Evolutionary conservation across 1,140 invertebrate genomes (phyloP).

Genomic region (Eumeta japonica): DNA sequence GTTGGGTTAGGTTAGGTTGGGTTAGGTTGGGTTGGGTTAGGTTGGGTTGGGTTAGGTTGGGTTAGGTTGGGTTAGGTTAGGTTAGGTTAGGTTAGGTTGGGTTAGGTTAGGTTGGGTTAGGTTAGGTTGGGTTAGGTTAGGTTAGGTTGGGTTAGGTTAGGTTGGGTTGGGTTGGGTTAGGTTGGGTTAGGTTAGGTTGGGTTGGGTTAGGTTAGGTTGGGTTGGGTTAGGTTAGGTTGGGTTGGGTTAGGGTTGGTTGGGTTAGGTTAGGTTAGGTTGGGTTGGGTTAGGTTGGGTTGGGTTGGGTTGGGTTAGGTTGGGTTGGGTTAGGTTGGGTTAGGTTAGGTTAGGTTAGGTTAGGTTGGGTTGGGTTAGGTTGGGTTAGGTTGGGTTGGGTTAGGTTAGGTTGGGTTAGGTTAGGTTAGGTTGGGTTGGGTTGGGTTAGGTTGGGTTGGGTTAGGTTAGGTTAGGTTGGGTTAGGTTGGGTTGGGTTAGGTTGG

Average conservation of each 20-base stretch:
- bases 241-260: slow-evolving; percentile 3
- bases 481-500: neutral
- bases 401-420: slow-evolving; percentile 1
- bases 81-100: slow-evolving; percentile 4
- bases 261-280: slow-evolving; percentile 5
- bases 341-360: neutral
- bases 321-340: slow-evolving; percentile 3
- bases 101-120: slow-evolving; percentile 3
- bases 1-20: slow-evolving; percentile 5
- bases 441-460: slow-evolving; percentile 1
- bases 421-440: slow-evolving; percentile 2
- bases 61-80: slow-evolving; percentile 1
- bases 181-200: slow-evolving; percentile 7
- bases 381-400: slow-evolving; percentile 3
- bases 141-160: slow-evolving; percentile 5
- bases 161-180: slow-evolving; percentile 12
- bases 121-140: slow-evolving; percentile 4
- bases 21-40: neutral
- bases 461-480: neutral
- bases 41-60: slow-evolving; percentile 4
- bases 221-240: slow-evolving; percentile 4
- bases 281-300: slow-evolving; percentile 3
- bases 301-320: slow-evolving; percentile 1
- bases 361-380: slow-evolving; percentile 3
- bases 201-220: slow-evolving; percentile 3